Percentiles rank a stretch among this genome's conserved stretches.
Evolutionary conservation across 2,797 vertebrate species (phyloP).

Genomic region (Otolemur crassicaudatus): DNA sequence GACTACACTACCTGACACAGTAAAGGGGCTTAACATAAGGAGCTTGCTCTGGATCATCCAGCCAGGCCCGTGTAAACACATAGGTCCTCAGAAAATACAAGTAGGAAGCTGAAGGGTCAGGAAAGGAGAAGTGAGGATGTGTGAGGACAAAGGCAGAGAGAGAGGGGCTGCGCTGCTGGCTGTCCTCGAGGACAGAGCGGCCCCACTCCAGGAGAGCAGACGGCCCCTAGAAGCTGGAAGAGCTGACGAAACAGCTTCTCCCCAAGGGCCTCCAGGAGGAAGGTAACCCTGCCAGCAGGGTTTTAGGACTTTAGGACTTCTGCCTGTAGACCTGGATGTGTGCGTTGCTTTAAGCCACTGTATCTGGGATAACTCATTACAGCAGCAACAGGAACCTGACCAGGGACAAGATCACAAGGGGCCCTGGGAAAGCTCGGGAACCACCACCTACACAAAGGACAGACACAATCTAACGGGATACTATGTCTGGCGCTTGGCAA

Average conservation of each 20-base stretch:
- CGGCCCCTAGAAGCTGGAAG: neutral
- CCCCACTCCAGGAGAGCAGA: too few relatives aligned
- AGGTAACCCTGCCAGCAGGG: neutral
- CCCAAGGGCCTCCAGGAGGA: neutral
- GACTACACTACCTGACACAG: accelerated
- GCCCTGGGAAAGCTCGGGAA: accelerated
- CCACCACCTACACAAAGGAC: accelerated
- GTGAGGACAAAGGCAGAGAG: neutral
- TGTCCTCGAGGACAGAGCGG: too few relatives aligned
- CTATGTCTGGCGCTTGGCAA: accelerated
- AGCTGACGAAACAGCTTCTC: neutral
- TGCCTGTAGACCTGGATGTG: neutral
- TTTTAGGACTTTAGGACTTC: neutral
- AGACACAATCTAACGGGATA: accelerated
- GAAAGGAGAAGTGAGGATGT: accelerated
- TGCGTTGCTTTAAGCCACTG: neutral
- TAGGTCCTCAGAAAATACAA: neutral
- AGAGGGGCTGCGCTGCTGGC: neutral
- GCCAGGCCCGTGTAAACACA: neutral
- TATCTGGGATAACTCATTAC: neutral
- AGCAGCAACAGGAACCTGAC: neutral
- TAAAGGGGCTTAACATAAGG: too few relatives aligned
- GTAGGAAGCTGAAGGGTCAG: too few relatives aligned
- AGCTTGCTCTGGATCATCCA: neutral
- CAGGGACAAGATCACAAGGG: neutral